phyloP scores from a whole-genome alignment of 2,888 invertebrate species.

The Cremastinae sp. region DNA sequence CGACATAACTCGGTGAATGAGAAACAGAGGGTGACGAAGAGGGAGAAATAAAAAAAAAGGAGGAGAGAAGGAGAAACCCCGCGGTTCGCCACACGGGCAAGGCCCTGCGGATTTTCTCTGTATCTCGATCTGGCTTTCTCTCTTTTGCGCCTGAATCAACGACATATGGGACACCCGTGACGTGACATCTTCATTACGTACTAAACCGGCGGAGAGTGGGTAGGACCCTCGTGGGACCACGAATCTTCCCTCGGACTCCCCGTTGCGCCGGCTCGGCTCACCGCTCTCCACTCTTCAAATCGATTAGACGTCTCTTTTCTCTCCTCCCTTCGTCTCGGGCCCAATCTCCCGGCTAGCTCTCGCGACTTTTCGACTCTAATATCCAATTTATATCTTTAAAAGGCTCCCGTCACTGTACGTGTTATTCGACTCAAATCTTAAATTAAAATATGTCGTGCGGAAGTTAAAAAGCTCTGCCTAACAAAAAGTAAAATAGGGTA shows the following conservation, averaged over 20 bases:
- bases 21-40: constrained; percentile 15
- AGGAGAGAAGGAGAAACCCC: constrained; percentile 66
- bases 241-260: constrained; percentile 54
- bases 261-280: constrained; percentile 60
- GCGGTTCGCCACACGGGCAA: constrained; percentile 73
- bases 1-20: background rate
- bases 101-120: constrained; percentile 57
- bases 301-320: constrained; percentile 64
- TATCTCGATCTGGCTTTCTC: too few species aligned
- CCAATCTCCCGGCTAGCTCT: background rate
- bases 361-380: too few species aligned
- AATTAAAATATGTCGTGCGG: too few species aligned
- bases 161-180: constrained; percentile 73
- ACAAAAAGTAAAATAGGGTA: too few species aligned
- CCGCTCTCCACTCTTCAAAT: constrained; percentile 65
- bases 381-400: too few species aligned
- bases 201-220: constrained; percentile 21
- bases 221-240: constrained; percentile 45
- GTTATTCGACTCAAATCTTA: too few species aligned
- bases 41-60: constrained; percentile 14
- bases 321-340: constrained; percentile 42
- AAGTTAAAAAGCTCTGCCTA: too few species aligned
- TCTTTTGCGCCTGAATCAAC: constrained; percentile 37
- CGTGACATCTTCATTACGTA: constrained; percentile 77
- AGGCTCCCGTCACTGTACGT: too few species aligned